Percentiles rank a stretch among this genome's conserved stretches.
These are phyloP conservation scores for Agonopterix heracliana DNA, from an alignment of 2,888 invertebrate genomes.

Conservation along the genomic window DNA sequence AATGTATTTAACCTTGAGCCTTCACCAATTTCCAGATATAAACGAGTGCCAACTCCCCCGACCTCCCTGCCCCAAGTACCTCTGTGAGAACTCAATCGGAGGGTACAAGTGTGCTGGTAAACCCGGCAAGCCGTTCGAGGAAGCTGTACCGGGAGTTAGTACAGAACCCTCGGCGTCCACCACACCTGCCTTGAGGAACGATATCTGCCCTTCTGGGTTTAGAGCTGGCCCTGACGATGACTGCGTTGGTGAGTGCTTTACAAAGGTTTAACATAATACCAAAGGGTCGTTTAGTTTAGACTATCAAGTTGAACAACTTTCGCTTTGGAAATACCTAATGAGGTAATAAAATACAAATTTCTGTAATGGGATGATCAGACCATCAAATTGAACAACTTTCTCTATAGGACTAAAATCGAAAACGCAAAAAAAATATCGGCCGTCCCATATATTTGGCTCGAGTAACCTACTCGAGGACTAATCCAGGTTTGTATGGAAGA, in stretches of 20 bases:
- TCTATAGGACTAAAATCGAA: no score
- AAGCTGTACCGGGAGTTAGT: slow-evolving; percentile 33
- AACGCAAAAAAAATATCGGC: no score
- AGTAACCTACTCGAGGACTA: no score
- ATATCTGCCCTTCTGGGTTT: slow-evolving; percentile 75
- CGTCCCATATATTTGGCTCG: no score
- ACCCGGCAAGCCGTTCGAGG: slow-evolving; percentile 53
- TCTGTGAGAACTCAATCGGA: slow-evolving; percentile 70
- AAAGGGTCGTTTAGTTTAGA: background rate
- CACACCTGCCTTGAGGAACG: slow-evolving; percentile 34
- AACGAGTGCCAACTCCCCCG: slow-evolving; percentile 84
- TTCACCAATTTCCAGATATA: slow-evolving; percentile 76
- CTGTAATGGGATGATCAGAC: no score
- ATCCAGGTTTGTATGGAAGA: no score
- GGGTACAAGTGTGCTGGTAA: slow-evolving; percentile 67
- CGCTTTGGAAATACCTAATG: no score
- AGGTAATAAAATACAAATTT: no score
- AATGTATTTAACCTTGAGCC: no score
- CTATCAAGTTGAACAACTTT: background rate
- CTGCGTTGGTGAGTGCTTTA: slow-evolving; percentile 58
- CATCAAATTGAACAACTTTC: no score
- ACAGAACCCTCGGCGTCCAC: slow-evolving; percentile 27
- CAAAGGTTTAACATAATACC: background rate
- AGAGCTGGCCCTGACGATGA: slow-evolving; percentile 67
- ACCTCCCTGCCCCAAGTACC: slow-evolving; percentile 65